Conservation (phyloP, 2,113 vertebrate species). For the Procapra przewalskii region DNA sequence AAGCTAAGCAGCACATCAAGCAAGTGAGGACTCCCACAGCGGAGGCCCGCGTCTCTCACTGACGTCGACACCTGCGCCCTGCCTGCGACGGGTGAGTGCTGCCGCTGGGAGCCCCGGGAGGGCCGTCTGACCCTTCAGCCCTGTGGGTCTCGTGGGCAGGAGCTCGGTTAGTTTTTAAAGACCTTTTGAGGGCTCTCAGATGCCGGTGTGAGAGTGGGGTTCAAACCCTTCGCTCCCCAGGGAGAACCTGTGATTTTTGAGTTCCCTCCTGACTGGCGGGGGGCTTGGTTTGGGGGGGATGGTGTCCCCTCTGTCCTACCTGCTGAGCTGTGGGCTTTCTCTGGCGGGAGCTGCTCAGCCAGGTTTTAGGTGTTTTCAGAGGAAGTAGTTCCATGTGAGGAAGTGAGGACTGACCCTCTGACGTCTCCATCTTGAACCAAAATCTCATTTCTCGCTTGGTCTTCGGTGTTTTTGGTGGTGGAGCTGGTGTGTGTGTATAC, state of each 20-base stretch:
- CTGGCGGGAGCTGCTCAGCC: background rate
- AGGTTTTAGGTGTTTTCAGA: background rate
- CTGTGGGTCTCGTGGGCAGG: background rate
- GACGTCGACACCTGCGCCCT: fast-evolving
- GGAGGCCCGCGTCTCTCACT: fast-evolving
- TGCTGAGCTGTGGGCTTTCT: background rate
- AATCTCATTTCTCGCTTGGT: background rate
- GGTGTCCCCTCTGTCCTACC: background rate
- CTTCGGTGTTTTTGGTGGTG: background rate
- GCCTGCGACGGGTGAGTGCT: background rate
- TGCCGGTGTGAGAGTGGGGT: background rate
- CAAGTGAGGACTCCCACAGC: background rate
- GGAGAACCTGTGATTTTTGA: background rate
- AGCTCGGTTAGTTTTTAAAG: no score
- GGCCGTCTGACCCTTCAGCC: background rate
- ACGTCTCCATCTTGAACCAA: background rate
- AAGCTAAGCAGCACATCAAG: background rate
- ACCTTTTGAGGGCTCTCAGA: background rate
- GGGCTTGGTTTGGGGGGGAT: background rate
- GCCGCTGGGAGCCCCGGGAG: background rate
- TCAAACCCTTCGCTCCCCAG: background rate
- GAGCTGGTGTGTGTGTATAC: background rate
- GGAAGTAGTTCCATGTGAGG: background rate
- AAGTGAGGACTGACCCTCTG: background rate
- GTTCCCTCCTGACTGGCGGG: no score